phyloP scores from a whole-genome alignment of 2,888 invertebrate genomes.

The Prosapia bicincta region DNA sequence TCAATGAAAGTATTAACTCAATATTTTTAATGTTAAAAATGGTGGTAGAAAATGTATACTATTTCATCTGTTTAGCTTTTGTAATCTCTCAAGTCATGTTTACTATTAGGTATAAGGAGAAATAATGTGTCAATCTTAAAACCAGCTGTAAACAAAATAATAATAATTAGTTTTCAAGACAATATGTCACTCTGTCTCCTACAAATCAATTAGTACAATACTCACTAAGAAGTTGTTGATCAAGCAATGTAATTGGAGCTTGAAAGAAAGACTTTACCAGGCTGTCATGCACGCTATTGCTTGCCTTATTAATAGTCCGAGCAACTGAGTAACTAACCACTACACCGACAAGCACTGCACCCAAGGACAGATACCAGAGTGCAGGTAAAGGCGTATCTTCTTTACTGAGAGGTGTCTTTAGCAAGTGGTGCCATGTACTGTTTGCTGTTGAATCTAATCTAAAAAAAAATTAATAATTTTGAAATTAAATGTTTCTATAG shows the following conservation, averaged over 20 bases:
- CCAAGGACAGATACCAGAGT: slow-evolving; percentile 21
- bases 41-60: too few relatives aligned
- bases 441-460: neutral
- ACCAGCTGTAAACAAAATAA: too few relatives aligned
- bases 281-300: slow-evolving; percentile 10
- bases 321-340: slow-evolving; percentile 12
- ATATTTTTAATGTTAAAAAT: too few relatives aligned
- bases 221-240: slow-evolving; percentile 19
- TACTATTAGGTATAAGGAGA: too few relatives aligned
- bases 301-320: slow-evolving; percentile 8
- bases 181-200: too few relatives aligned
- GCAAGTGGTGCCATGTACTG: slow-evolving; percentile 15
- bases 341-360: slow-evolving; percentile 11
- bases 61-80: too few relatives aligned
- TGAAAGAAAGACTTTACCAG: slow-evolving; percentile 17
- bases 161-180: too few relatives aligned
- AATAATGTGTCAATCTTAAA: too few relatives aligned
- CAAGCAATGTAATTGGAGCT: slow-evolving; percentile 16
- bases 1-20: too few relatives aligned
- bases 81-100: too few relatives aligned
- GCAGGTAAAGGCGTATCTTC: slow-evolving; percentile 17
- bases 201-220: too few relatives aligned
- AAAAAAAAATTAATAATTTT: neutral
- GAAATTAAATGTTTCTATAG: neutral
- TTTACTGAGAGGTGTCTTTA: slow-evolving; percentile 11